These are phyloP conservation scores for Leptoteleia sp. DNA, from an alignment of 1,140 invertebrate genomes.

Conservation along the genomic window DNA sequence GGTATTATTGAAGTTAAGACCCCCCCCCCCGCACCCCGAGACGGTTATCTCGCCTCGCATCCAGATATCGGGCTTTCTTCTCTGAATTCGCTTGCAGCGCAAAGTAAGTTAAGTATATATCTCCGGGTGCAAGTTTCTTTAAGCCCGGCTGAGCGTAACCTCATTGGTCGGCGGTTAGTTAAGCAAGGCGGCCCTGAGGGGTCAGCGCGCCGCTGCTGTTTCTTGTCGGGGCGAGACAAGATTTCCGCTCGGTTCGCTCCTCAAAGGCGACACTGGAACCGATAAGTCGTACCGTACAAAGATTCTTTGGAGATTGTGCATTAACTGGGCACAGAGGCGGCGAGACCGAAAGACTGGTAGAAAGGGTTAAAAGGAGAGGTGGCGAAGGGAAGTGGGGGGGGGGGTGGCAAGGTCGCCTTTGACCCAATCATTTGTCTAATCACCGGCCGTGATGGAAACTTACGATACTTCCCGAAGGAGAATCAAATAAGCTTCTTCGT, in stretches of 20 bases:
- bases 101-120: conserved; percentile 50
- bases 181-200: conserved; percentile 33
- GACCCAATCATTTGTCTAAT: conserved; percentile 49
- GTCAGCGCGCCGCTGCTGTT: conserved; percentile 13
- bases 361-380: neutral
- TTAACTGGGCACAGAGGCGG: conserved; percentile 1
- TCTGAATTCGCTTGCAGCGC: conserved; percentile 25
- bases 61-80: conserved; percentile 21
- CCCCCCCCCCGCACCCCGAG: neutral
- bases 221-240: conserved; percentile 34
- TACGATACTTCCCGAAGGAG: conserved; percentile 35
- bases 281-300: conserved; percentile 34
- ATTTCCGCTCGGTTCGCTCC: conserved; percentile 39
- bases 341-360: neutral
- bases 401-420: neutral
- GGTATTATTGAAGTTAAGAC: conserved; percentile 16
- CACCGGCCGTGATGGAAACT: conserved; percentile 31
- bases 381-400: too few relatives aligned
- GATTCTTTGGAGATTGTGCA: conserved; percentile 18
- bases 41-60: conserved; percentile 16
- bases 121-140: conserved; percentile 48
- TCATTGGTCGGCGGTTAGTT: conserved; percentile 45
- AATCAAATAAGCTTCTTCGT: conserved; percentile 40
- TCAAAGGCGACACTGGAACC: conserved; percentile 25
- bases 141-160: conserved; percentile 30